Base-by-base conservation (phyloP, 2,888 invertebrate species). In the Emmelina monodactyla region DNA sequence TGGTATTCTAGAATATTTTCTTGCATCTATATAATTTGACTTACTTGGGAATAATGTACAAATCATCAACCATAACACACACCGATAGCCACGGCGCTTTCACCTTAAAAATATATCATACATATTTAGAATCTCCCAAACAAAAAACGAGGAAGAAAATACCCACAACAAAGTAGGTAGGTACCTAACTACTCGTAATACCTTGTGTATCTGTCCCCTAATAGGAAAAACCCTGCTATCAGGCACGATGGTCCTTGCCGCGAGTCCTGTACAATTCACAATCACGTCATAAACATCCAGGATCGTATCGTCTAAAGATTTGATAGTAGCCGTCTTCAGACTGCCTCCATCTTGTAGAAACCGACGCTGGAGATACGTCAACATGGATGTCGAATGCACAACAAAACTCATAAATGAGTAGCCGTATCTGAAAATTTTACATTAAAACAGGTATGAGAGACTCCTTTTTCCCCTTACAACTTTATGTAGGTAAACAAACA, bases 41-140 rank as follows among this genome's bases (percentile, higher is more conserved):
- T 75, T 73, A 91, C 91, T 92, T 92, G 10, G 91, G 89, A 57
- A 93, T 87, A 9, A 92, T 83, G 49, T 92, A 92, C 54, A 84
- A 79, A 16, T 85, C 85, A 35, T 78, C 71, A 19, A 82, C 75
- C 34, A 85, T 84, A 41, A 85, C 85, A 1, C 87, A 42, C n/a
- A 87, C 47, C 1, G 66, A 73, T 32, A 86, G 49, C 87, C 89
- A 89, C 0, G 88, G 85, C 2, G 91, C 90, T 35, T 76, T 61
- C 1, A 89, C 83, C 87, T 85, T 44, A 4, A 58, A 62, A 38
- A 28, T 32, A 31, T 37, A 35, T 32, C 10, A 6, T 6, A 2
- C 15, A 19, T 14, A 10, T 14, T 13, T 1, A 2, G 9, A 19
- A n/a, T 22, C n/a, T n/a, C n/a, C n/a, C n/a, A n/a, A n/a, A n/a